Evolutionary conservation across 2,113 vertebrate genomes (phyloP).

Genomic region (Morone chrysops): DNA sequence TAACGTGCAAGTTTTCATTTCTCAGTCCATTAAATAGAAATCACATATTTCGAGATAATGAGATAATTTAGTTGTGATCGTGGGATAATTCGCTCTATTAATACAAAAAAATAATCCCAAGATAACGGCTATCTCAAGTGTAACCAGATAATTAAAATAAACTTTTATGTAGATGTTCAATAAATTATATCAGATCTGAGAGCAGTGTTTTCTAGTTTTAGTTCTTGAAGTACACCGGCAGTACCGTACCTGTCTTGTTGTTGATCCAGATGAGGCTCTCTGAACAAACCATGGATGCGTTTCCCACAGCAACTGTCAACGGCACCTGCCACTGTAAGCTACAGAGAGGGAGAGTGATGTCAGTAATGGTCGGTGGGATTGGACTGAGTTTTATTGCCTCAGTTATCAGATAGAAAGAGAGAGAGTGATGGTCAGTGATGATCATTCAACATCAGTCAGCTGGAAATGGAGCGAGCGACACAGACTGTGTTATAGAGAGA

Average conservation of each 20-base stretch:
- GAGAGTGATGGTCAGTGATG: conserved; percentile 30
- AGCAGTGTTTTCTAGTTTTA: neutral
- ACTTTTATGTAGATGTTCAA: neutral
- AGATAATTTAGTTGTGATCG: conserved; percentile 37
- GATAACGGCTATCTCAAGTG: conserved; percentile 20
- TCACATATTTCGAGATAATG: conserved; percentile 7
- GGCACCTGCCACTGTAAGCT: conserved; percentile 98
- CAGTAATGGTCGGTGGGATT: conserved; percentile 28
- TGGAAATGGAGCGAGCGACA: conserved; percentile 43
- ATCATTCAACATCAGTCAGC: conserved; percentile 46
- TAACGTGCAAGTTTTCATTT: neutral
- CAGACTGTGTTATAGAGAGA: neutral
- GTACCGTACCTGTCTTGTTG: conserved; percentile 92
- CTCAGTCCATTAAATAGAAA: neutral
- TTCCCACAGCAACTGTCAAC: conserved; percentile 94
- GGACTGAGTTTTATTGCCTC: conserved; percentile 51
- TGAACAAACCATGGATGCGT: conserved; percentile 88
- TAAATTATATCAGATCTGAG: neutral
- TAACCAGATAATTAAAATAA: conserved; percentile 1
- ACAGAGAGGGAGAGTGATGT: conserved; percentile 72
- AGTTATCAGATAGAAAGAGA: conserved; percentile 48
- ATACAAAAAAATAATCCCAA: conserved; percentile 6
- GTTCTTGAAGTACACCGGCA: neutral
- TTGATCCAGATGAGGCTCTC: conserved; percentile 97
- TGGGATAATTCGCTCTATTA: neutral